phyloP scores from a whole-genome alignment of 2,797 vertebrate species.

The Furcifer pardalis region DNA sequence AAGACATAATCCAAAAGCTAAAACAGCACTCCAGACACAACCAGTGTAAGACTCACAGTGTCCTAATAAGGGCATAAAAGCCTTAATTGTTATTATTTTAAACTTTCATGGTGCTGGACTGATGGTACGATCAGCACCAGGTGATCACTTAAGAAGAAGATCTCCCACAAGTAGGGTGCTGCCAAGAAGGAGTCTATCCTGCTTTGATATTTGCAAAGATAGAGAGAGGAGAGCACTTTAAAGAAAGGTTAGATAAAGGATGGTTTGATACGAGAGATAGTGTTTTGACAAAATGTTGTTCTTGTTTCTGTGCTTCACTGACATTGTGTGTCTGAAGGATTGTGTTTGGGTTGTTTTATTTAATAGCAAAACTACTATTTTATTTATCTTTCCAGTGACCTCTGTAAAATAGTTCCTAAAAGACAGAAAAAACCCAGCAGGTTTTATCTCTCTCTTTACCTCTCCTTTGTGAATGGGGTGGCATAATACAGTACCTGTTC shows the following conservation, averaged over 20 bases:
- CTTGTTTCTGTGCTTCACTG: not conserved
- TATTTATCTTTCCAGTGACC: not conserved
- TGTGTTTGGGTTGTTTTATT: not conserved
- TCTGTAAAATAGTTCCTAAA: constrained; percentile 6
- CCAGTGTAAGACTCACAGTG: not conserved
- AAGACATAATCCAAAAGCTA: not conserved
- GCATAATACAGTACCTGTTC: not conserved
- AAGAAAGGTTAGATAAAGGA: not conserved
- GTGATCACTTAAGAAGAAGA: not conserved
- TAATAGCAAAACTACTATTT: not conserved
- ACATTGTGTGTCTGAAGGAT: not conserved
- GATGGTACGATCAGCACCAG: no score
- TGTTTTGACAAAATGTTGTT: not conserved
- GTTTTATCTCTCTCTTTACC: not conserved
- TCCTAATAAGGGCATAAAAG: no score
- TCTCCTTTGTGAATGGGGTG: constrained; percentile 5
- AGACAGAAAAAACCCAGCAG: not conserved
- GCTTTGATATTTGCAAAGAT: not conserved
- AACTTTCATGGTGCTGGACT: not conserved
- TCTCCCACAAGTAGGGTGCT: not conserved
- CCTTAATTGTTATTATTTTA: not conserved
- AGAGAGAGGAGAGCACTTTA: no score
- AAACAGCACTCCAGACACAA: not conserved
- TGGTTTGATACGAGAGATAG: not conserved
- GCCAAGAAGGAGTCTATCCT: not conserved